Evolutionary conservation across 92 coral and sea anemone genomes (phyloP), one percentile per base, ranked within the genome.

Genomic region (Porites evermanni): DNA sequence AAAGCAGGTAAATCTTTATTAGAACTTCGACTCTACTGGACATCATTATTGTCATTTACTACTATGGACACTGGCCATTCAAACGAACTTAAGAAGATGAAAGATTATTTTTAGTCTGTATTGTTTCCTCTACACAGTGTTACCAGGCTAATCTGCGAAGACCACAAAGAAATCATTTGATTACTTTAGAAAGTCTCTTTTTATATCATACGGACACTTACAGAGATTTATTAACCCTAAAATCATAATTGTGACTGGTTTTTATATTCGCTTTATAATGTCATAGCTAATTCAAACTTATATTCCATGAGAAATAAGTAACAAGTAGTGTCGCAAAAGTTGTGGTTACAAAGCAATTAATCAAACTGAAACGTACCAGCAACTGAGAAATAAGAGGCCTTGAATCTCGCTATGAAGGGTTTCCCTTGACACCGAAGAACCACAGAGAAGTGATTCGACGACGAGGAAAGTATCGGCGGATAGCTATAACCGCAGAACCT

Each of bases 401-500:
- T 80, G 75, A 80, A 69, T 29, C 85, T 68, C 24, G 85, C 75
- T 53, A 21, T 23, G 19, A 5, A 60, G 10, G 52, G 53, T 14
- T 66, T 23, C 6, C 75, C 76, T 6, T 52, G 54, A n/a, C 85
- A 82, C 26, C 64, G 58, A 24, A 92, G 83, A 19, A 70, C 74
- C 64, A 89, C 20, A 38, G 59, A 66, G 8, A 92, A 51, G 8
- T 79, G 67, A 72, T 89, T 81, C 2, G 85, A 59, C 6, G 83
- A 61, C 0, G 94, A 79, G 8, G 53, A 52, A n/a, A 88, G 75
- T 6, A 73, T 78, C 0, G 87, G 68, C 4, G 92, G 94, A 32
- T 79, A 65, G 19, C 79, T 61, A 13, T 60, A 80, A 9, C 94
- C 94, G 87, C 94, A 92, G 72, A 84, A 88, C 51, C 70, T 66